These are phyloP conservation scores for Sander lucioperca DNA, from an alignment of 2,113 vertebrate species.

Conservation along the genomic window DNA sequence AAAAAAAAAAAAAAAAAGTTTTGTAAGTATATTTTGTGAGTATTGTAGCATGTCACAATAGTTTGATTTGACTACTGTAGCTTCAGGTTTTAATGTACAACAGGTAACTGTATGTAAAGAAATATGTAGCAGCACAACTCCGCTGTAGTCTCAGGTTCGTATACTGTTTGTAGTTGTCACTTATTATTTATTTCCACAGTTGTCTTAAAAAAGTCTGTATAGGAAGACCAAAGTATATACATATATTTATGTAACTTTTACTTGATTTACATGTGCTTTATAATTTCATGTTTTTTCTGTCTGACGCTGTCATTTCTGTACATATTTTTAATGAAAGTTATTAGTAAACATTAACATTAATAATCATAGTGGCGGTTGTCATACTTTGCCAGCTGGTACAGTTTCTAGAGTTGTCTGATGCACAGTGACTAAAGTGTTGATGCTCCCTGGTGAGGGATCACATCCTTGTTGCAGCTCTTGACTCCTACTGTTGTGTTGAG, in stretches of 20 bases:
- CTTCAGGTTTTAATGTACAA: slow-evolving; percentile 50
- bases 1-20: neutral
- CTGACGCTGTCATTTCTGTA: slow-evolving; percentile 11
- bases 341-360: slow-evolving; percentile 23
- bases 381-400: neutral
- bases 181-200: slow-evolving; percentile 56
- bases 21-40: slow-evolving; percentile 17
- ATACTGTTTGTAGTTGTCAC: slow-evolving; percentile 34
- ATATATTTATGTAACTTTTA: slow-evolving; percentile 47
- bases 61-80: slow-evolving; percentile 31
- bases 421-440: no score
- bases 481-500: neutral
- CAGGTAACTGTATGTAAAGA: slow-evolving; percentile 40
- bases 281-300: slow-evolving; percentile 13
- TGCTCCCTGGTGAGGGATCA: neutral
- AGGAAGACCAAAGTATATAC: slow-evolving; percentile 17
- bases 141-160: slow-evolving; percentile 44
- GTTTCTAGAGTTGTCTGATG: slow-evolving; percentile 4
- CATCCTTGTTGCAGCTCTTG: neutral
- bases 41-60: slow-evolving; percentile 33
- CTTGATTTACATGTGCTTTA: slow-evolving; percentile 29
- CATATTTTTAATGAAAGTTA: slow-evolving; percentile 37
- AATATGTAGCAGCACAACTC: slow-evolving; percentile 35
- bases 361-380: slow-evolving; percentile 9
- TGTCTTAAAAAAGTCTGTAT: slow-evolving; percentile 48